Evolutionary conservation across 1,140 invertebrate genomes (phyloP), one percentile per base, ranked within the genome.

Genomic region (Lasaia peninsularis): DNA sequence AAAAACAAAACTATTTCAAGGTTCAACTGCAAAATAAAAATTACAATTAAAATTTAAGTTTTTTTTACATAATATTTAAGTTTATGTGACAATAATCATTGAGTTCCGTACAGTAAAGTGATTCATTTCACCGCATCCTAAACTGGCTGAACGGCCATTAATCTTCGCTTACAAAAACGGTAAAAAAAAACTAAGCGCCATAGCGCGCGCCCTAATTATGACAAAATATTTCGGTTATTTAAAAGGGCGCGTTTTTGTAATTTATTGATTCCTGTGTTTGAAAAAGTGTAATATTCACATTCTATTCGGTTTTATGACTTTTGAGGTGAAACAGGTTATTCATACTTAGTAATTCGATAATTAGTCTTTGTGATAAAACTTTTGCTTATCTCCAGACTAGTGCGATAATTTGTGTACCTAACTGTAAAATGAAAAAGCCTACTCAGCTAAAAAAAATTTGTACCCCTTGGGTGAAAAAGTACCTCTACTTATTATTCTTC

Each of bases 201-300:
- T 63, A 60, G 62, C 35, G 62, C 35, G 60, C 52, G 58, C 54
- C 65, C 66, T 82, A 85, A 85, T 85, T 82, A 82, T 82, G 79
- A 85, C 79, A 80, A 79, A 82, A 85, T 82, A 76, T 79, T 72
- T 72, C 76, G 67, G 72, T 69, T 63, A 72, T 79, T 73, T 69
- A 64, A 73, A 76, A 78, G 65, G 71, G 69, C 73, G 66, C 65
- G 62, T 66, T 69, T 73, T 69, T 61, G 57, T 72, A 59, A 69
- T 66, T 65, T 65, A 65, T 63, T 57, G 61, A 57, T 58, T 52
- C 55, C 52, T 52, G 52, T 56, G 59, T 66, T 59, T 35, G 49
- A 34, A 62, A 52, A 11, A 54, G 52, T 52, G 60, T 55, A 49
- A 44, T 28, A 54, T 58, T 44, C 61, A 51, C 50, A 32, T 55